A percentile compares a stretch with the other conserved stretches of the same genome.
These are phyloP conservation scores for Phengaris alcon DNA, from an alignment of 2,888 invertebrate genomes.

Conservation along the genomic window DNA sequence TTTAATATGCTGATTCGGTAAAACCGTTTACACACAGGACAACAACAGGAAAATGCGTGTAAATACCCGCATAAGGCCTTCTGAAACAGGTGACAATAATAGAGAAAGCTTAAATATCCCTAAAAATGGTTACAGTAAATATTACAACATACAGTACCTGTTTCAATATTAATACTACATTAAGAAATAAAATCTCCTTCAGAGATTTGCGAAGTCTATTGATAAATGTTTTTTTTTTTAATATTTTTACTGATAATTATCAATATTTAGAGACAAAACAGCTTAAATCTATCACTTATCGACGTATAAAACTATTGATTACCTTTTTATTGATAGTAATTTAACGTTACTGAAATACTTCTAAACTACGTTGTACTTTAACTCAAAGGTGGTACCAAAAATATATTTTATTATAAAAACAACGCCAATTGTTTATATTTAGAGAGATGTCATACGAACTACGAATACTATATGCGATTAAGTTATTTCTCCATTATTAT, in stretches of 20 bases:
- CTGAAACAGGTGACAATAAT: conserved; percentile 48
- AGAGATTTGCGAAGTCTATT: conserved; percentile 76
- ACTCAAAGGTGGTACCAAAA: conserved; percentile 78
- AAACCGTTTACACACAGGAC: not conserved
- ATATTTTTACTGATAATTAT: conserved; percentile 63
- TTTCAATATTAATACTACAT: conserved; percentile 73
- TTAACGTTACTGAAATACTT: conserved; percentile 69
- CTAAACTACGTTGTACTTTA: conserved; percentile 77
- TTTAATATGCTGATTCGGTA: not conserved
- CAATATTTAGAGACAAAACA: conserved; percentile 73
- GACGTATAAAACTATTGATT: conserved; percentile 61
- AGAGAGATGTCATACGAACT: conserved; percentile 64
- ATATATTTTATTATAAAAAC: conserved; percentile 65
- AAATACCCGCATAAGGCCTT: conserved; percentile 60
- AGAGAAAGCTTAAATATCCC: conserved; percentile 35
- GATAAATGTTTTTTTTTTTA: conserved; percentile 71
- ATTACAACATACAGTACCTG: conserved; percentile 47
- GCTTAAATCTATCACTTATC: conserved; percentile 55
- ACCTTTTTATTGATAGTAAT: conserved; percentile 65
- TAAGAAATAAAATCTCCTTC: conserved; percentile 74
- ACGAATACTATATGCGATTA: conserved; percentile 65
- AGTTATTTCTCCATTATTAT: conserved; percentile 60
- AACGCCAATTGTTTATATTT: conserved; percentile 69
- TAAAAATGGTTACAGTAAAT: conserved; percentile 31
- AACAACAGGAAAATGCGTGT: not conserved